Evolutionary conservation across 1,140 invertebrate genomes (phyloP), one percentile per base, ranked within the genome.

Genomic region (Drosophila punjabiensis): DNA sequence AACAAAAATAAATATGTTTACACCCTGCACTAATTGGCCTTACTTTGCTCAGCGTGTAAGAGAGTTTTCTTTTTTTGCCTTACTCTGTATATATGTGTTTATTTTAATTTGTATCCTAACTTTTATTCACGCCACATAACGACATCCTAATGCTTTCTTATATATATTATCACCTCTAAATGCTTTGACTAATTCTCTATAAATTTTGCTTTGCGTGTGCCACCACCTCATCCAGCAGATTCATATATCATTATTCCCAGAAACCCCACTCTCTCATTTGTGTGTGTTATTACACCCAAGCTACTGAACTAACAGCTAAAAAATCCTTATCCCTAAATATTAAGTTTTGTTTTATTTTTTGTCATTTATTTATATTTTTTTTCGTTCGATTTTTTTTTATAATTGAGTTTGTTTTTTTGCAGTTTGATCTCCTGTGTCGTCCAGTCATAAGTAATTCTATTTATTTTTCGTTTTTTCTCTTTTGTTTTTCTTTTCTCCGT

Each of bases 401-500:
- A 16, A 39, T 10, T 37, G 62, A 76, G 63, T 75, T 74, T 68
- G 62, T 67, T 60, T 58, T 35, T 39, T 81, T 84, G 68, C 78
- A 79, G 67, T 70, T 68, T 37, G 39, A 58, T 10, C 48, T 67
- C 47, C 76, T 81, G 77, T 88, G 85, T 77, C 77, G 85, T 80
- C 77, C 73, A 84, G 84, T 89, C 85, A 66, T 85, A 87, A 91
- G 87, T 89, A 91, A 82, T 91, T 74, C 86, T 87, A 89, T 91
- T 90, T 68, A 90, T 89, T 90, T 78, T 87, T 74, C 66, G 85
- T 88, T 88, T 89, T 86, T 76, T 89, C 82, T 89, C 86, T 84
- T 91, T 87, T 91, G 91, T 69, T 91, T 90, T 91, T 82, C 76
- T 88, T 81, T 91, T 87, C 73, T 83, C 50, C 50, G 65, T 88